Evolutionary conservation across 2,113 vertebrate species (phyloP), one percentile per base, ranked within the genome.

Genomic region (Chamaetylas fuelleborni): DNA sequence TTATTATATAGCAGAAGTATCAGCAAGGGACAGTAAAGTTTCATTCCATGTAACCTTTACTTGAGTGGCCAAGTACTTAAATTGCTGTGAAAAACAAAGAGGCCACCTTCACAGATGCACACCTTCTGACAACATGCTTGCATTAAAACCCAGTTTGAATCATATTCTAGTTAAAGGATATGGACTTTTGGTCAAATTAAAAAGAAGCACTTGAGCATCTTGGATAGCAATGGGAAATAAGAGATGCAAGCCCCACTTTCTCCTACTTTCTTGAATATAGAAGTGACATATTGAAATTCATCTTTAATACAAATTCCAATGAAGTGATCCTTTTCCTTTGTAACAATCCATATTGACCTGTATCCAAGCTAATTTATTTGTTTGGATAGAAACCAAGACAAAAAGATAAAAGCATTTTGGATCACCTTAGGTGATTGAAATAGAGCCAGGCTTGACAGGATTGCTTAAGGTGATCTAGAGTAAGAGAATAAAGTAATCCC

Each of bases 401-500:
- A 61, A 87, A 81, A 80, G 19, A 67, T 51, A 25, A 79, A 81
- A 81, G 48, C 48, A 73, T 53, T 86, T 67, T 80, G 26, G 5
- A 86, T 57, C n/a, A 34, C 60, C 26, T 50, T 9, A n/a, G 18
- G 24, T 45, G 29, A 84, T 0, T 15, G 22, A 84, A 83, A 81
- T 3, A 66, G 7, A 8, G 28, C 31, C 66, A 94, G n/a, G 51
- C 51, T 84, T 62, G 20, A 81, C 73, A 84, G 33, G 61, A 89
- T 72, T 72, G 51, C 28, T 38, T 78, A 43, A 71, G 25, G 70
- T 28, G 31, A 91, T 60, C 60, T 53, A 38, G 72, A 74, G 16
- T 36, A 11, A 90, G 69, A 88, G 81, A 88, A 91, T 28, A 79
- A 86, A 87, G 25, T 76, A 84, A 95, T 80, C 71, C 47, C 40